Base-by-base conservation (phyloP, 1,140 invertebrate species). In the Bombyx mandarina region DNA sequence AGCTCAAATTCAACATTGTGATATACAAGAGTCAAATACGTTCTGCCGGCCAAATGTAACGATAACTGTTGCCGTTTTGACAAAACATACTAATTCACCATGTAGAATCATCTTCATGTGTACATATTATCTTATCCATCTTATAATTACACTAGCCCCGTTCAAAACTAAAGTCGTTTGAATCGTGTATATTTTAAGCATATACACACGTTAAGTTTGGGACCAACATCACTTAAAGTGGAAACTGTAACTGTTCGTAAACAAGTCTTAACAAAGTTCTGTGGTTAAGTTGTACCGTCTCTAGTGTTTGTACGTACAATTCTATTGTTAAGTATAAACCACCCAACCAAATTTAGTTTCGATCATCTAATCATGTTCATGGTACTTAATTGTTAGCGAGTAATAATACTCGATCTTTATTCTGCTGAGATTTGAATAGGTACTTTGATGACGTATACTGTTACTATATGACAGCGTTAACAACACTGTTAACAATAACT, bases 181-280 rank as follows among this genome's bases (percentile, higher is more conserved):
- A 69, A 64, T 66, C 62, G 65, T 60, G 57, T 70, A 67, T 56
- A 47, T 57, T 54, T 55, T 50, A 62, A 61, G 64, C 62, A 63
- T 45, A 49, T 59, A 62, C 49, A 62, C 58, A 56, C 49, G 53
- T 54, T 60, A 63, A 73, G 61, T 73, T 73, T 50, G 65, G 56
- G 63, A 61, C 65, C 71, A 61, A 66, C 60, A 59, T 69, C 65
- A 66, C 71, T 67, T 74, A 74, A 74, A 74, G 62, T 65, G 45
- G 65, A 62, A 69, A 66, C 67, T 66, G 64, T 66, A 61, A 67
- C 63, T 66, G 64, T 66, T 61, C 65, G 65, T 69, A 69, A 71
- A 71, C 69, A 74, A 74, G 69, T 71, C 63, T 67, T 71, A 74
- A 71, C 69, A 74, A 74, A 74, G 66, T 74, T 74, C 63, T 65